phyloP scores from a whole-genome alignment of 2,113 vertebrate genomes.

The Alouatta palliata region DNA sequence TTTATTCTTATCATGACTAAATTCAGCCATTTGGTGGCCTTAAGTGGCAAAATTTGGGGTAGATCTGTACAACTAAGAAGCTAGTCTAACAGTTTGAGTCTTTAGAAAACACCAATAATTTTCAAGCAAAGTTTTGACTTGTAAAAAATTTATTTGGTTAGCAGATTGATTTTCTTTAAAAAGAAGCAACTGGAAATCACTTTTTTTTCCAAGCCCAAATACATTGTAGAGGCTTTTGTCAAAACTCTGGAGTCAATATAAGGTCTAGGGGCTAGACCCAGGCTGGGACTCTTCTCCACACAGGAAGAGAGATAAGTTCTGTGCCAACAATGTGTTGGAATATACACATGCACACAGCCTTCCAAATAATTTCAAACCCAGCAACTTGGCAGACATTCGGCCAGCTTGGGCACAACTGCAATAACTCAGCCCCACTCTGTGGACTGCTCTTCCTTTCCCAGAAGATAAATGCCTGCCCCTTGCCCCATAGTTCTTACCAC shows the following conservation, averaged over 20 bases:
- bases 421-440: background rate
- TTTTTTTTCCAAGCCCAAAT: background rate
- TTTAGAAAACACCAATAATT: background rate
- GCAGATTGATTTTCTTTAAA: background rate
- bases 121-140: background rate
- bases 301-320: too few species aligned
- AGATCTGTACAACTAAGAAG: background rate
- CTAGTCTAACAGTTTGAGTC: too few species aligned
- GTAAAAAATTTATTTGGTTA: background rate
- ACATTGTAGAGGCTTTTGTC: background rate
- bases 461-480: background rate
- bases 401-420: accelerated
- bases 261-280: background rate
- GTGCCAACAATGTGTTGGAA: accelerated
- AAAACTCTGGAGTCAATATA: background rate
- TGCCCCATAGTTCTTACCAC: accelerated
- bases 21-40: background rate
- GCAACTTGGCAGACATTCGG: accelerated
- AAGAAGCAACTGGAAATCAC: background rate
- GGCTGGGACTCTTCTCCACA: accelerated
- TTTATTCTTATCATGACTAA: background rate
- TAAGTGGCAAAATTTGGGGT: background rate
- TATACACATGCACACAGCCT: too few species aligned
- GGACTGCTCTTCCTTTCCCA: accelerated
- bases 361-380: accelerated